Evolutionary conservation across 2,113 vertebrate genomes (phyloP).

Genomic region (Eubucco bourcierii): DNA sequence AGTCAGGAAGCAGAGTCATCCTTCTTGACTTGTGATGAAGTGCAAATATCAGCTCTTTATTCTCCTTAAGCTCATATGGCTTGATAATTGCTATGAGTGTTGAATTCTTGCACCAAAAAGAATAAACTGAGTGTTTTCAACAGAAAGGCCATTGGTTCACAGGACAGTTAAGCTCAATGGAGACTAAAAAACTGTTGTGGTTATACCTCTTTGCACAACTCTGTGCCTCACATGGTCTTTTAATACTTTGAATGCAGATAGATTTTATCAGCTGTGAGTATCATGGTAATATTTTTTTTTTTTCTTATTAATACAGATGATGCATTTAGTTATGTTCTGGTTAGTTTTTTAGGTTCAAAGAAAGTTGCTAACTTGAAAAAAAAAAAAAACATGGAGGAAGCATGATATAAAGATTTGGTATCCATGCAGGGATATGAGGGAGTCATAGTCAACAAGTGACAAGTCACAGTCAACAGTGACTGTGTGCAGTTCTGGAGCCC

Average conservation of each 20-base stretch:
- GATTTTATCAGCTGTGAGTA: not conserved
- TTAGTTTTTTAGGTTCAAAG: not conserved
- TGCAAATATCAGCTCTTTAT: constrained; percentile 55
- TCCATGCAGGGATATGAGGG: not conserved
- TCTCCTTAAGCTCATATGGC: constrained; percentile 9
- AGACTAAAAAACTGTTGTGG: not conserved
- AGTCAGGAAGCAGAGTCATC: constrained; percentile 46
- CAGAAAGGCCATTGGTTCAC: constrained; percentile 1
- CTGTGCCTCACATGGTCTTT: not conserved
- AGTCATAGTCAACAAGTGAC: not conserved
- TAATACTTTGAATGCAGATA: not conserved
- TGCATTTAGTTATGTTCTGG: not conserved
- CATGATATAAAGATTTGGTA: not conserved
- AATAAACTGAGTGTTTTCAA: constrained; percentile 26
- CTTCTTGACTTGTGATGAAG: constrained; percentile 48
- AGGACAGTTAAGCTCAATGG: not conserved
- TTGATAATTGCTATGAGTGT: constrained; percentile 17
- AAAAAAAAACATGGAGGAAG: not conserved
- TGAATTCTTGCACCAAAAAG: not conserved
- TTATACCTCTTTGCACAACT: not conserved
- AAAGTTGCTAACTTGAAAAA: not conserved
- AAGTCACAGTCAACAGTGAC: too few relatives aligned
- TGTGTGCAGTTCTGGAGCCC: too few relatives aligned
- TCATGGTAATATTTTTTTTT: not conserved
- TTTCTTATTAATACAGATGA: not conserved